Evolutionary conservation across 2,113 vertebrate species (phyloP).

Genomic region (Xyrauchen texanus): DNA sequence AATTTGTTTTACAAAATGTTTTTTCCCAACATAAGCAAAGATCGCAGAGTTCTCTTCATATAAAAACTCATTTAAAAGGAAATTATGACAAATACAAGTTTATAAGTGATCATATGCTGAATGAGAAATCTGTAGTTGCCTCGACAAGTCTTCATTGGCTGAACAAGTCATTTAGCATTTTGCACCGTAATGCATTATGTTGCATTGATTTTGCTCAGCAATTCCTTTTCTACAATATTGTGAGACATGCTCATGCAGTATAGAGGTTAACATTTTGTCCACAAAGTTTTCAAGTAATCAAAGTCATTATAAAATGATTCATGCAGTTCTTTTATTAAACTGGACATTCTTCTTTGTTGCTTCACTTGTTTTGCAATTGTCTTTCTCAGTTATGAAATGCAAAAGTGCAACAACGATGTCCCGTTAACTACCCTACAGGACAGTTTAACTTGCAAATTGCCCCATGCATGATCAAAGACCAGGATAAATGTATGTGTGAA

Average conservation of each 20-base stretch:
- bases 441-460: background rate
- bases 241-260: background rate
- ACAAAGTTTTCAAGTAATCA: background rate
- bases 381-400: background rate
- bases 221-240: no score
- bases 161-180: no score
- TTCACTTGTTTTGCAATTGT: background rate
- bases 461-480: slow-evolving; percentile 15
- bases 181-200: no score
- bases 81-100: no score
- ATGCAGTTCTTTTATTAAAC: background rate
- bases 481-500: background rate
- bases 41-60: no score
- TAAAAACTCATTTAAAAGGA: no score
- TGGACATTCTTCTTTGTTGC: background rate
- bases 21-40: no score
- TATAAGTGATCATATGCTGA: no score
- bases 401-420: background rate
- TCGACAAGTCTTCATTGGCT: no score
- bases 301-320: background rate
- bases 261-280: background rate
- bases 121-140: no score
- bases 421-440: background rate
- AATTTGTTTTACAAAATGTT: no score
- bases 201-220: no score